Evolutionary conservation across 2,888 invertebrate species (phyloP).

Genomic region (Tinea pellionella): DNA sequence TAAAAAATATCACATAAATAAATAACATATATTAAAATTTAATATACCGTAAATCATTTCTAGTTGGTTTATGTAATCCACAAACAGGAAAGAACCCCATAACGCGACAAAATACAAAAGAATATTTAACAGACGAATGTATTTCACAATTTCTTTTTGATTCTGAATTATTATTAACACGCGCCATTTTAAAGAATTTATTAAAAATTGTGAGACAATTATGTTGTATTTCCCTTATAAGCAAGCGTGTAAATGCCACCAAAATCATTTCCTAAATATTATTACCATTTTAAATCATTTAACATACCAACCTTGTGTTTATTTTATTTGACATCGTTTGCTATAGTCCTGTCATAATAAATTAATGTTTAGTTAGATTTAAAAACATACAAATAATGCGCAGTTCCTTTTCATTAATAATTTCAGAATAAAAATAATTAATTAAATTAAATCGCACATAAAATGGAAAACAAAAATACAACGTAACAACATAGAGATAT

Average conservation of each 20-base stretch:
- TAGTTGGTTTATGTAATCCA: not conserved
- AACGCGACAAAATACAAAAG: conserved; percentile 2
- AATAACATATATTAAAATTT: not conserved
- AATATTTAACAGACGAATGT: not conserved
- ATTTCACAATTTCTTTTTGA: conserved; percentile 1
- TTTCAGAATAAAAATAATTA: not conserved
- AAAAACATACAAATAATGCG: not conserved
- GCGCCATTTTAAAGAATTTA: not conserved
- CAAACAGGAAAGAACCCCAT: conserved; percentile 5
- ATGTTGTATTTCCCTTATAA: too few species aligned
- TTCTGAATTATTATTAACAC: not conserved
- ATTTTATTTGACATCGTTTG: not conserved
- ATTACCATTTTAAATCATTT: not conserved
- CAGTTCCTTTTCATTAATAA: not conserved
- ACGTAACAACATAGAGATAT: too few species aligned
- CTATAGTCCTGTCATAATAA: not conserved
- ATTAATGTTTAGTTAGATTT: not conserved
- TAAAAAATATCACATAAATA: too few species aligned
- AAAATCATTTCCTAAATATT: too few species aligned
- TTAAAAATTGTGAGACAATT: too few species aligned
- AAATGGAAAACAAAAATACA: too few species aligned
- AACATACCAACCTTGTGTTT: not conserved
- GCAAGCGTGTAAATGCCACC: too few species aligned
- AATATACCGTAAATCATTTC: not conserved
- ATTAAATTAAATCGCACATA: not conserved